Conservation (phyloP, 1,140 invertebrate species). For the Bilobella aurantiaca region DNA sequence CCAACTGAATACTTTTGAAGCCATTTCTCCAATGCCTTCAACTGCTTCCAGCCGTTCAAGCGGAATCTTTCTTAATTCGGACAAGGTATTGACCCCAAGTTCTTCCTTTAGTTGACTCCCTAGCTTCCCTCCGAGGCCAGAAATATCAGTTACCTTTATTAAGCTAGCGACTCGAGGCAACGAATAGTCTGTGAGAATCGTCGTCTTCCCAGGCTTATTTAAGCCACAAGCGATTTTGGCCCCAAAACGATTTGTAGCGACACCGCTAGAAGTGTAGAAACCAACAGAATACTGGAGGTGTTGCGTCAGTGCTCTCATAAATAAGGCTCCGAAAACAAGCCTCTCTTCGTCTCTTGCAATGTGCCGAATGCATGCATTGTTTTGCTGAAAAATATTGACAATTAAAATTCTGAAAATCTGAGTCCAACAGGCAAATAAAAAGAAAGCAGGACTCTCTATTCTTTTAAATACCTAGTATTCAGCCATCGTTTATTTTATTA, state of each 20-base stretch:
- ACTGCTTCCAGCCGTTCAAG: not conserved
- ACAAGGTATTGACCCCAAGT: not conserved
- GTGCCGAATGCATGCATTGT: not conserved
- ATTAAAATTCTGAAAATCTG: too few species aligned
- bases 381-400: not conserved
- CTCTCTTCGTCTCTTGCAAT: not conserved
- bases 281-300: not conserved
- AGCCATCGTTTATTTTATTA: too few species aligned
- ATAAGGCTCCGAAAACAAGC: not conserved
- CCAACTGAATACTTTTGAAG: not conserved
- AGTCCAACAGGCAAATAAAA: too few species aligned
- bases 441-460: too few species aligned
- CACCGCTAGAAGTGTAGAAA: not conserved
- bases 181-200: not conserved
- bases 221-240: conserved; percentile 1
- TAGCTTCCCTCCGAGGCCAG: not conserved
- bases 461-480: too few species aligned
- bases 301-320: not conserved
- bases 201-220: not conserved
- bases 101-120: not conserved
- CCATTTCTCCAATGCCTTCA: not conserved
- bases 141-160: not conserved
- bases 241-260: not conserved
- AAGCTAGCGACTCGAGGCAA: not conserved
- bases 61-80: not conserved